phyloP scores from a whole-genome alignment of 2,888 invertebrate genomes.

The Adelphocoris suturalis region DNA sequence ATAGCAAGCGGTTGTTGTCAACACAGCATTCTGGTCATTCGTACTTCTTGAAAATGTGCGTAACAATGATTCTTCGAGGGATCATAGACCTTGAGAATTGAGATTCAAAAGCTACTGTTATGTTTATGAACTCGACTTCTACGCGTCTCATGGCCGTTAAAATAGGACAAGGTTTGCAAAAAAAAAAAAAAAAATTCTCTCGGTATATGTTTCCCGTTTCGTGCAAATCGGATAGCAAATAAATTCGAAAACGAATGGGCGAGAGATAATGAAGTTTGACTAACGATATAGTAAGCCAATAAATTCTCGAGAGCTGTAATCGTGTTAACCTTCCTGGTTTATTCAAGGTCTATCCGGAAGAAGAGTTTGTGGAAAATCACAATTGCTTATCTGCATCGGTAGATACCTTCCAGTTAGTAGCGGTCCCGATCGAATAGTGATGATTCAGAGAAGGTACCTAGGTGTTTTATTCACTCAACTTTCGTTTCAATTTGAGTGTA shows the following conservation, averaged over 20 bases:
- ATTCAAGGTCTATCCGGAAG: background rate
- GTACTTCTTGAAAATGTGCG: background rate
- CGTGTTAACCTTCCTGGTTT: background rate
- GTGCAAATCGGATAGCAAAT: background rate
- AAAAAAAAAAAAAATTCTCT: background rate
- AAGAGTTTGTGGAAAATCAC: background rate
- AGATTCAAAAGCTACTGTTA: background rate
- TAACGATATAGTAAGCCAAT: slow-evolving; percentile 14
- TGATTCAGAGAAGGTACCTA: too few relatives aligned
- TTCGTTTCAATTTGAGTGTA: too few relatives aligned
- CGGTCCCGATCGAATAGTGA: too few relatives aligned
- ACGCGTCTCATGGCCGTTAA: background rate
- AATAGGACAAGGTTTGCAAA: background rate
- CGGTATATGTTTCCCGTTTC: background rate
- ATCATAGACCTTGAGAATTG: background rate
- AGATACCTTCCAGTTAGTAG: too few relatives aligned
- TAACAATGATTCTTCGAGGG: background rate
- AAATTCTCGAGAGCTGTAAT: slow-evolving; percentile 31
- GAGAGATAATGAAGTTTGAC: slow-evolving; percentile 7
- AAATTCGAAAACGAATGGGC: background rate
- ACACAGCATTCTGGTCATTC: background rate
- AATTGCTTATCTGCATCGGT: too few relatives aligned
- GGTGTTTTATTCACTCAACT: too few relatives aligned
- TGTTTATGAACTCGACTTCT: background rate
- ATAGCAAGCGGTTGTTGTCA: slow-evolving; percentile 14